These are phyloP conservation scores for Heliopora coerulea DNA, from an alignment of 92 coral and sea anemone species.

Conservation along the genomic window DNA sequence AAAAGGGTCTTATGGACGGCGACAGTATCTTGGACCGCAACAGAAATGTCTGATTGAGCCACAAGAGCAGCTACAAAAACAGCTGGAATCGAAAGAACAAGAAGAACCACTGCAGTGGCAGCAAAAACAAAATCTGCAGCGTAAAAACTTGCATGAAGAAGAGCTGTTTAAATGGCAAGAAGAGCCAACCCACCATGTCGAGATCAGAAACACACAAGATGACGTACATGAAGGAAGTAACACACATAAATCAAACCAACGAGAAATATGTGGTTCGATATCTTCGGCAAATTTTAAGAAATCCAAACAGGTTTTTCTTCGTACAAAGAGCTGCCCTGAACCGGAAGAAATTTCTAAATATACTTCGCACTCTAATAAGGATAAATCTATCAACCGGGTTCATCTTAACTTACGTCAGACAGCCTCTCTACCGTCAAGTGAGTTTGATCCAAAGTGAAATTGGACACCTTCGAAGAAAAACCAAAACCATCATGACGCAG, in stretches of 20 bases:
- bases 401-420: neutral
- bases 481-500: too few species aligned
- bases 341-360: neutral
- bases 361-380: neutral
- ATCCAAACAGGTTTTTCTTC: neutral
- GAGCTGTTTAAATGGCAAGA: neutral
- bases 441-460: too few species aligned
- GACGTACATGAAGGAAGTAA: too few species aligned
- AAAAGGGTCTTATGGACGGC: conserved; percentile 17
- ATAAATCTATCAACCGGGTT: too few species aligned
- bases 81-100: neutral
- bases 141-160: neutral
- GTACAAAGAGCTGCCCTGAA: neutral
- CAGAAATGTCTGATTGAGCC: neutral
- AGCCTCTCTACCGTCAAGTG: neutral
- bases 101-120: neutral
- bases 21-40: neutral
- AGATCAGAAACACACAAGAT: too few species aligned
- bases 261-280: too few species aligned
- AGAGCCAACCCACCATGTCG: neutral
- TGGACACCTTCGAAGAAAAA: too few species aligned
- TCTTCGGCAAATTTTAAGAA: too few species aligned
- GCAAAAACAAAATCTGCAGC: neutral
- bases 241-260: too few species aligned
- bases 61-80: neutral